Evolutionary conservation across 2,797 vertebrate genomes (phyloP).

Genomic region (Galagoides demidoff): DNA sequence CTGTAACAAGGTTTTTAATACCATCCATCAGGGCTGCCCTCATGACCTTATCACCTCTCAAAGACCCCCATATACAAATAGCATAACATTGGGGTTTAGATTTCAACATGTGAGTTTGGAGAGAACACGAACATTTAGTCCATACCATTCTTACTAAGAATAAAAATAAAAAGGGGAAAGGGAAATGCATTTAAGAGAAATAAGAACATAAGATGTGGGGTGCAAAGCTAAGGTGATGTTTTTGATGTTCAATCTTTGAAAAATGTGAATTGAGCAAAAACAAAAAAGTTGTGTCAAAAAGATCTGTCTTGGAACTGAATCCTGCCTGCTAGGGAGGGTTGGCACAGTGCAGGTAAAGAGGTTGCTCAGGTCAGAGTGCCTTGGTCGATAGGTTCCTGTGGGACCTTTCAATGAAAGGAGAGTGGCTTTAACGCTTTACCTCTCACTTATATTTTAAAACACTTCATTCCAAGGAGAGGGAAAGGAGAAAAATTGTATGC

Average conservation of each 20-base stretch:
- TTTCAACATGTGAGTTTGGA: background rate
- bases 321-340: too few relatives aligned
- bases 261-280: background rate
- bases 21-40: background rate
- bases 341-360: background rate
- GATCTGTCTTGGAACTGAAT: background rate
- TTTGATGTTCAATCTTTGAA: background rate
- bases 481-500: background rate
- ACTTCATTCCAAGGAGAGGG: background rate
- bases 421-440: background rate
- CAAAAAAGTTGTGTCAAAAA: background rate
- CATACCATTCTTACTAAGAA: background rate
- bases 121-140: background rate
- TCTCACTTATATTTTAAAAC: background rate
- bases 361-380: fast-evolving
- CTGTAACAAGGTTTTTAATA: background rate
- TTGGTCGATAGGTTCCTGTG: too few relatives aligned
- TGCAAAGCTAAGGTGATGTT: background rate
- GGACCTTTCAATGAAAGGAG: fast-evolving
- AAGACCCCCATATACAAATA: background rate
- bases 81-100: background rate
- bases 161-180: background rate
- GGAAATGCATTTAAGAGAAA: background rate
- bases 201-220: background rate
- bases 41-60: background rate